Conservation (phyloP, 30 jellyfish, hydroid and myxozoan species). For the Turritopsis dohrnii region DNA sequence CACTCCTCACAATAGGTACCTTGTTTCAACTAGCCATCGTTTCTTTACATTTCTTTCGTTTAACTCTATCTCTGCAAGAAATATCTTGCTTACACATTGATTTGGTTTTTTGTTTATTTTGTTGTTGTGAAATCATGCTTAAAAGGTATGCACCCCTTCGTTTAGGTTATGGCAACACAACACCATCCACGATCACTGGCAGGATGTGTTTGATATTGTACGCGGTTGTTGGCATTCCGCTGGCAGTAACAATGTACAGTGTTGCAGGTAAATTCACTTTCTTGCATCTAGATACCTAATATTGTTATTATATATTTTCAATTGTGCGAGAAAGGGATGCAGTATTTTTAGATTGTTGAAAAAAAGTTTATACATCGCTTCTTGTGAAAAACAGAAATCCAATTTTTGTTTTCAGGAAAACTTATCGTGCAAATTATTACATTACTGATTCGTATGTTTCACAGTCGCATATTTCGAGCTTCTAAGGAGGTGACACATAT, state of each 20-base stretch:
- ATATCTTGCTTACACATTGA: not conserved
- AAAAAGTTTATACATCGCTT: too few relatives aligned
- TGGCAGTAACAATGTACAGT: constrained; percentile 26
- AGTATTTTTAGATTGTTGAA: too few relatives aligned
- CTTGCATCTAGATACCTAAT: too few relatives aligned
- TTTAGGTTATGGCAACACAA: constrained; percentile 31
- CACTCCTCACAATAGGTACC: constrained; percentile 11
- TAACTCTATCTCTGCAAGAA: not conserved
- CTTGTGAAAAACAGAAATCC: too few relatives aligned
- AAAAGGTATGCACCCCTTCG: not conserved
- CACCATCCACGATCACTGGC: constrained; percentile 23
- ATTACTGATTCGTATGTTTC: not conserved
- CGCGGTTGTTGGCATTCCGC: constrained; percentile 22
- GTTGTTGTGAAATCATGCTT: not conserved
- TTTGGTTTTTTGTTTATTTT: not conserved
- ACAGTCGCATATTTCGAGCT: not conserved
- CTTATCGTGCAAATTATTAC: constrained; percentile 10
- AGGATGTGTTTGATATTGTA: constrained; percentile 9
- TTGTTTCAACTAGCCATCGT: not conserved
- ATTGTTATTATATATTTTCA: too few relatives aligned
- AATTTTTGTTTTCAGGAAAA: not conserved
- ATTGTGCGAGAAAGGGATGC: too few relatives aligned
- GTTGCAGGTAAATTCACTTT: not conserved
- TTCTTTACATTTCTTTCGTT: not conserved
- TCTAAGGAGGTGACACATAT: not conserved